These are phyloP conservation scores for Onchidella celtica DNA, from an alignment of 2,888 invertebrate species.

Conservation along the genomic window DNA sequence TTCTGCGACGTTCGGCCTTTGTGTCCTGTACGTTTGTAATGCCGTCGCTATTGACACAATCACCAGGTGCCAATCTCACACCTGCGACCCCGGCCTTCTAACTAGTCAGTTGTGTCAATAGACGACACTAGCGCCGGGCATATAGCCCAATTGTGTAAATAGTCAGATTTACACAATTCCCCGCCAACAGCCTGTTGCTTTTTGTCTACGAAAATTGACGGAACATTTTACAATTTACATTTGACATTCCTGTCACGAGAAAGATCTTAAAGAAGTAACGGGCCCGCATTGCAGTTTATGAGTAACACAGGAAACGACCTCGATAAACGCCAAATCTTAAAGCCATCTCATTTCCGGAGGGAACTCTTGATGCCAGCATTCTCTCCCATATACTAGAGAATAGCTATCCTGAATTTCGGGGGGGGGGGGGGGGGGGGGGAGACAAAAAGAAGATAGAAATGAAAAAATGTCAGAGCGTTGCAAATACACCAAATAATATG, in stretches of 20 bases:
- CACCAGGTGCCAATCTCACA: slow-evolving; percentile 11
- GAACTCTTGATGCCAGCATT: no score
- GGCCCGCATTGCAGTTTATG: slow-evolving; percentile 2
- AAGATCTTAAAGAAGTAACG: not conserved
- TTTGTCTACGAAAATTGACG: not conserved
- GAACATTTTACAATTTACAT: not conserved
- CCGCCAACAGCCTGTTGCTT: not conserved
- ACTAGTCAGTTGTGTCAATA: slow-evolving; percentile 20
- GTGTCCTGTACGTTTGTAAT: no score
- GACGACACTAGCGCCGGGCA: not conserved
- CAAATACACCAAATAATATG: no score
- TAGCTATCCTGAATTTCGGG: no score
- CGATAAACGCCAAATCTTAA: no score
- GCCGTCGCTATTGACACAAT: not conserved
- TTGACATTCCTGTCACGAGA: not conserved
- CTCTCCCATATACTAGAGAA: no score
- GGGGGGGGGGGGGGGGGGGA: no score
- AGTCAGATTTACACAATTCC: slow-evolving; percentile 25
- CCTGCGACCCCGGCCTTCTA: slow-evolving; percentile 13
- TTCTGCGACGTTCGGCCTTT: no score
- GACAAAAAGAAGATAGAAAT: no score
- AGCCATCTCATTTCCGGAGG: no score
- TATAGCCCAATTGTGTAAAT: slow-evolving; percentile 33
- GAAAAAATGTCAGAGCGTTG: no score
- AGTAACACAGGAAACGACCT: not conserved